Evolutionary conservation across 2,113 vertebrate species (phyloP).

Genomic region (Pangasianodon hypophthalmus): DNA sequence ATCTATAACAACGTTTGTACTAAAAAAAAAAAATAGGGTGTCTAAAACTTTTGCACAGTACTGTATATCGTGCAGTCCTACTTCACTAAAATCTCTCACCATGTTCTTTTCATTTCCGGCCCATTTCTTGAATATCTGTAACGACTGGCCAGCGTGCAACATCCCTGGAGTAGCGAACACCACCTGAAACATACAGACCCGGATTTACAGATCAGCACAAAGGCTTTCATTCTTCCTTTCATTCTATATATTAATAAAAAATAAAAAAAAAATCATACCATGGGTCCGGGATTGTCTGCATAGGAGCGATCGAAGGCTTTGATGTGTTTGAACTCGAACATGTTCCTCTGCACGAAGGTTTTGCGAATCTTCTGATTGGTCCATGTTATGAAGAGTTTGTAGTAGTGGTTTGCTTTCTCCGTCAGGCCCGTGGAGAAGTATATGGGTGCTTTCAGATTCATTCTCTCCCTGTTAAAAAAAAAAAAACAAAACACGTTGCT

Average conservation of each 20-base stretch:
- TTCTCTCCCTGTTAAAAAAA: conserved; percentile 83
- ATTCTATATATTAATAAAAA: background rate
- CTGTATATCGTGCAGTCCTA: background rate
- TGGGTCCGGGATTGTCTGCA: conserved; percentile 93
- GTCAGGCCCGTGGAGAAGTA: conserved; percentile 97
- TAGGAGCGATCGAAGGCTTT: conserved; percentile 94
- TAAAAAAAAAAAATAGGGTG: too few relatives aligned
- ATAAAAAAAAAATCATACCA: conserved; percentile 74
- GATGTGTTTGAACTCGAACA: conserved; percentile 99
- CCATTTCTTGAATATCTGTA: conserved; percentile 99
- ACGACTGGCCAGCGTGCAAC: conserved; percentile 93
- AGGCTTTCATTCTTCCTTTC: background rate
- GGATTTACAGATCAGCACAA: background rate
- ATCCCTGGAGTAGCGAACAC: conserved; percentile 97
- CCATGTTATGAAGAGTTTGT: conserved; percentile 99
- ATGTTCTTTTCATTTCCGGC: conserved; percentile 98
- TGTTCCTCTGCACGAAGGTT: conserved; percentile 97
- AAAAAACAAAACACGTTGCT: background rate
- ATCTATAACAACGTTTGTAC: too few relatives aligned
- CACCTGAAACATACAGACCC: conserved; percentile 74
- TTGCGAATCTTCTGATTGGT: conserved; percentile 99
- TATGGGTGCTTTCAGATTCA: conserved; percentile 97
- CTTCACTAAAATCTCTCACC: conserved; percentile 71
- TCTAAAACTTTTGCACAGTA: too few relatives aligned
- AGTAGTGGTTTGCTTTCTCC: conserved; percentile 97